Evolutionary conservation across 2,797 vertebrate species (phyloP).

Genomic region (Takifugu rubripes): DNA sequence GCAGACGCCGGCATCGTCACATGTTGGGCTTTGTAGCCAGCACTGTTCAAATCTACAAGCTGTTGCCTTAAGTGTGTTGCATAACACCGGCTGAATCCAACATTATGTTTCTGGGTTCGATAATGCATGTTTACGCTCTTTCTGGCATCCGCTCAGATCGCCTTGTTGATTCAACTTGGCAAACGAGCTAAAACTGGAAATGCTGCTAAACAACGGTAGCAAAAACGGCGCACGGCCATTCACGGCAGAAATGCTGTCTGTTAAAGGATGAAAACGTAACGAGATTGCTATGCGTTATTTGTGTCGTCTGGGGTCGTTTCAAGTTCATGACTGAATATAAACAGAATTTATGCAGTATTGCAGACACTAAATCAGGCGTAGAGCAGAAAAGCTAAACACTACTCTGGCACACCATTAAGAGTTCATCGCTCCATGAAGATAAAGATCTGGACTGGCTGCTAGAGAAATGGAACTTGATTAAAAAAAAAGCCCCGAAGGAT

Average conservation of each 20-base stretch:
- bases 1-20: slow-evolving; percentile 14
- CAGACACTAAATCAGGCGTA: slow-evolving; percentile 24
- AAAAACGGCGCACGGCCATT: slow-evolving; percentile 20
- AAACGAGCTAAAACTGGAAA: slow-evolving; percentile 36
- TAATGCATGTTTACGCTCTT: slow-evolving; percentile 39
- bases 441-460: slow-evolving; percentile 18
- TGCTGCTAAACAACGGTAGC: slow-evolving; percentile 23
- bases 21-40: slow-evolving; percentile 23
- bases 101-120: slow-evolving; percentile 18
- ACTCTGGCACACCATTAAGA: slow-evolving; percentile 9
- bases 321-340: slow-evolving; percentile 4
- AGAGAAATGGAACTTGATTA: slow-evolving; percentile 12
- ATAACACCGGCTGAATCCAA: slow-evolving; percentile 37
- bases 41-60: slow-evolving; percentile 32
- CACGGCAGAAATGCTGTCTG: background rate
- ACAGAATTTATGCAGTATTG: slow-evolving; percentile 1
- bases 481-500: slow-evolving; percentile 1
- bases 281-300: slow-evolving; percentile 8
- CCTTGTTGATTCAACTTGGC: slow-evolving; percentile 52
- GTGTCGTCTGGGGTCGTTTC: slow-evolving; percentile 3
- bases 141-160: slow-evolving; percentile 42
- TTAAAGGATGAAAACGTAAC: slow-evolving; percentile 7
- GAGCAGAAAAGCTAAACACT: slow-evolving; percentile 14
- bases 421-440: slow-evolving; percentile 28
- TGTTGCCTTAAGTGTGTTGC: slow-evolving; percentile 39